Evolutionary conservation across 1,140 invertebrate genomes (phyloP), one percentile per base, ranked within the genome.

Genomic region (Bombus consobrinus): DNA sequence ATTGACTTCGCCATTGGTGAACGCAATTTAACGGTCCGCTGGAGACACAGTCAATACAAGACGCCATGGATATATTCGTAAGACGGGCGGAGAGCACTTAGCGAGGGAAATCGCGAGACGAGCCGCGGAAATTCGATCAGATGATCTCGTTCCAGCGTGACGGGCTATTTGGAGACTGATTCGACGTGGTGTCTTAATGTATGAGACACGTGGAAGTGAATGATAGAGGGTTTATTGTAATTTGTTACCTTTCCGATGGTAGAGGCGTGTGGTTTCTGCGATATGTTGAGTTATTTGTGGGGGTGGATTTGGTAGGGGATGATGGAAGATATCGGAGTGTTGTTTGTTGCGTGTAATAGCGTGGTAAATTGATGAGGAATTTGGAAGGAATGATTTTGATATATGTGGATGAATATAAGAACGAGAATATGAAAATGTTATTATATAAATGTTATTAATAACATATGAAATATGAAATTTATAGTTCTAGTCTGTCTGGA

Each of bases 1-100:
- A 83, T 83, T 83, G 81, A 83, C 81, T 83, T 83, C 81, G 73
- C 81, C 66, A 76, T 83, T 59, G 81, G 81, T 66, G 72, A 76
- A 47, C 81, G 81, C 81, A 83, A 83, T 83, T 76, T 83, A 83
- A 83, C 81, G 81, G 25, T 66, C 47, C 41, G 43, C 59, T 32
- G 73, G 43, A 83, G 81, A 83, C 73, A 34, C 32, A 41, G 59
- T 32, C 81, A 62, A 83, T 66, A 83, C 81, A 72, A 76, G 81
- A 75, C 72, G 32, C 32, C 41, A 66, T 28, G 12, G 72, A 76
- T n/a, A 53, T 62, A 37, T 76, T 66, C 81, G 81, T 39, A 83
- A 83, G 81, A 66, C 81, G 59, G 59, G 5, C 59, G 57, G 10
- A 28, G 57, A 28, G 10, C 18, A 41, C 9, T 64, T 25, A 53